Base-by-base conservation (phyloP, 1,140 invertebrate species). In the Ylistrum balloti region DNA sequence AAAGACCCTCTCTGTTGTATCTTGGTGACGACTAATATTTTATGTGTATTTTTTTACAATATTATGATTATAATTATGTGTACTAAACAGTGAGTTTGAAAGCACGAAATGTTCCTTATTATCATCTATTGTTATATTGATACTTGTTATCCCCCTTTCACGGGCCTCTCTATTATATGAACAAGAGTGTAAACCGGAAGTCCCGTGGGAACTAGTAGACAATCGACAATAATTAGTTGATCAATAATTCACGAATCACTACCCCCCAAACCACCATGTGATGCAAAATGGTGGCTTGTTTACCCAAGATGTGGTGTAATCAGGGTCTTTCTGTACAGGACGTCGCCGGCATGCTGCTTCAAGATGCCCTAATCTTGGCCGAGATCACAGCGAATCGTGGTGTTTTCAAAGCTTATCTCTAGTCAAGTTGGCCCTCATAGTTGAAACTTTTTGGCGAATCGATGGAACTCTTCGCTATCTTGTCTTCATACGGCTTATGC, bases 141-240 rank as follows among this genome's bases (percentile, higher is more conserved):
- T 17, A 45, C 28, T n/a, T n/a, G 11, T 5, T 28, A 11, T 74
- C 28, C 7, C 56, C 56, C 56, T 11, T 1, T 28, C 9, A n/a
- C 13, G 56, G 28, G 56, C 56, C 56, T 74, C 56, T 74, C 2
- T 74, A 17, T 11, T 74, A n/a, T 74, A 17, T n/a, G 56, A 22
- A 11, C 15, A 74, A 22, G n/a, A n/a, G 56, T 74, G 56, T 74
- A 74, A 74, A 74, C 56, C 56, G 56, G 56, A 74, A 74, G 56
- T 74, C 56, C 28, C 56, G 15, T 28, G 56, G 56, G 56, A 74
- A 28, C n/a, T 74, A 74, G 56, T 74, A 74, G 56, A 74, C 56
- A 74, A 74, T 74, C 56, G 56, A 11, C 56, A 74, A 74, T 74
- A 74, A 74, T 74, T 74, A 74, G 56, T 74, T 74, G 56, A 74